Conservation (phyloP, 2,113 vertebrate species). For the Neofelis nebulosa region DNA sequence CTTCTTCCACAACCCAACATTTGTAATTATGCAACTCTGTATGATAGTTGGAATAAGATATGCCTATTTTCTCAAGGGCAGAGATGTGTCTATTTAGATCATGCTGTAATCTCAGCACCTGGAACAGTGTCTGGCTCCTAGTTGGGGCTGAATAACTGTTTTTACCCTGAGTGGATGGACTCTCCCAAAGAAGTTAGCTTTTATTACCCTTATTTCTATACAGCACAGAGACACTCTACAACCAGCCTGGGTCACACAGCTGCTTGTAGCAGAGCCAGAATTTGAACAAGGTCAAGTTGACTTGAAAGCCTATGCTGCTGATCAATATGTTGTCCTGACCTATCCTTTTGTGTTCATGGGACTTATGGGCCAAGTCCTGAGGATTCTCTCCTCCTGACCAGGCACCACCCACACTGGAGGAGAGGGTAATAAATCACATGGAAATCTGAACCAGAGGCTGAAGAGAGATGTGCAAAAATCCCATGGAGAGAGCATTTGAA, state of each 20-base stretch:
- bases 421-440: neutral
- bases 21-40: neutral
- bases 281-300: neutral
- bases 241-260: neutral
- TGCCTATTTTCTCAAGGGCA: neutral
- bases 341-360: neutral
- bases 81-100: neutral
- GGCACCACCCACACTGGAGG: too few relatives aligned
- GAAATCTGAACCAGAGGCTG: neutral
- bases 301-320: neutral
- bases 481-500: neutral
- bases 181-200: neutral
- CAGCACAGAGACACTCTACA: neutral
- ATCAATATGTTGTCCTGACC: neutral
- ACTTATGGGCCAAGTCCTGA: neutral
- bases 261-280: neutral
- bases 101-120: neutral
- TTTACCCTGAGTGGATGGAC: neutral
- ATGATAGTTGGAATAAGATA: neutral
- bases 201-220: neutral
- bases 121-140: neutral
- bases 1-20: neutral
- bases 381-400: neutral
- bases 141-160: too few relatives aligned
- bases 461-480: too few relatives aligned